A percentile compares a stretch with the other conserved stretches of the same genome.
Conservation (phyloP, 2,797 vertebrate genomes). For the Phataginus tetradactyla region DNA sequence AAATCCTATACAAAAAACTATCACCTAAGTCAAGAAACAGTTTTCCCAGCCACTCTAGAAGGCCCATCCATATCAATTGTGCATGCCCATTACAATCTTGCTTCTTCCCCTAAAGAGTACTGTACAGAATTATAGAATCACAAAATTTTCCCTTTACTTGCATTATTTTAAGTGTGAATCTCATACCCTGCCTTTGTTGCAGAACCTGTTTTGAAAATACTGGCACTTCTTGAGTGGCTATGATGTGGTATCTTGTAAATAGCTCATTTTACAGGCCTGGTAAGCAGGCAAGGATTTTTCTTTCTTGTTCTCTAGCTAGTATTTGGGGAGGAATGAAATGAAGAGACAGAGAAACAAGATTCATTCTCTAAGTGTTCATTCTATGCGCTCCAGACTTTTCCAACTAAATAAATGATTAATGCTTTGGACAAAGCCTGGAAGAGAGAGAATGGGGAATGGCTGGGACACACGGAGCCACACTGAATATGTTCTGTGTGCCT, state of each 20-base stretch:
- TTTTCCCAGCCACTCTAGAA: neutral
- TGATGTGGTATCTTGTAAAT: neutral
- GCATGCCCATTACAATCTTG: neutral
- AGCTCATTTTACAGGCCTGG: neutral
- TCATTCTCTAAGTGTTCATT: neutral
- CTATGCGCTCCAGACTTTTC: neutral
- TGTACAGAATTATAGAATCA: neutral
- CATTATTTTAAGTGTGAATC: neutral
- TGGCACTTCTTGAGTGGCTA: neutral
- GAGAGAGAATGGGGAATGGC: neutral
- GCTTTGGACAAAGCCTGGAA: neutral
- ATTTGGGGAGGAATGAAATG: neutral
- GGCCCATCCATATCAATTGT: neutral
- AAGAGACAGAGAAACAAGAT: neutral
- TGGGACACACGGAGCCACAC: neutral
- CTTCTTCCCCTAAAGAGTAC: neutral
- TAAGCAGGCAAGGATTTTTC: neutral
- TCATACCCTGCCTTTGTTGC: neutral
- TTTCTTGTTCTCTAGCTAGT: neutral
- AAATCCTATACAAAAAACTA: neutral
- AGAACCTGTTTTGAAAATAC: neutral
- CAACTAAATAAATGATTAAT: neutral
- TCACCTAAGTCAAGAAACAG: neutral
- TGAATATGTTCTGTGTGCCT: neutral
- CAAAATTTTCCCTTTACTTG: neutral